These are phyloP conservation scores for Episyrphus balteatus DNA, from an alignment of 1,140 invertebrate species.

Conservation along the genomic window DNA sequence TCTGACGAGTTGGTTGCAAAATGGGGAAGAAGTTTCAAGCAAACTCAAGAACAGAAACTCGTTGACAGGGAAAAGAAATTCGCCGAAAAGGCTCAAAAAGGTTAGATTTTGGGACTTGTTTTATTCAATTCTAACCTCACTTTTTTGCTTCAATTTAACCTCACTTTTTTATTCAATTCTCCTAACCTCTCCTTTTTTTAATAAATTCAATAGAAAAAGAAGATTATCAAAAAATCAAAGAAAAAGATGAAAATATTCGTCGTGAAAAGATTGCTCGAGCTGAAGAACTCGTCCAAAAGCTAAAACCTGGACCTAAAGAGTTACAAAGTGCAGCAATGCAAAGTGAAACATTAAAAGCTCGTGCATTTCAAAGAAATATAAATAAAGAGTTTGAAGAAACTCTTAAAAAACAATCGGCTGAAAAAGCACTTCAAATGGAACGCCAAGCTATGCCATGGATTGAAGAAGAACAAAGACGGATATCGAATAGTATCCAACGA, in stretches of 20 bases:
- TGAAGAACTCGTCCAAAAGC: slow-evolving; percentile 21
- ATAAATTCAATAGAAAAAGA: not conserved
- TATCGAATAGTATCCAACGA: slow-evolving; percentile 11
- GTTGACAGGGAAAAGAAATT: too few species aligned
- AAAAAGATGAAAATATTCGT: slow-evolving; percentile 9
- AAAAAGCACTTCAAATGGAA: slow-evolving; percentile 15
- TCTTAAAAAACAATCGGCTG: slow-evolving; percentile 8
- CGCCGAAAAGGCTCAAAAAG: too few species aligned
- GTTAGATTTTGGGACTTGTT: too few species aligned
- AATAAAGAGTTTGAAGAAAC: slow-evolving; percentile 20
- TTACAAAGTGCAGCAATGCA: slow-evolving; percentile 22
- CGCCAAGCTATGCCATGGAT: slow-evolving; percentile 19
- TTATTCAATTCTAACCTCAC: too few species aligned
- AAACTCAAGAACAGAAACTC: too few species aligned
- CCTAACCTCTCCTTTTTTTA: too few species aligned
- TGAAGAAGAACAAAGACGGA: slow-evolving; percentile 17
- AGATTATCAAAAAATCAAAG: slow-evolving; percentile 7
- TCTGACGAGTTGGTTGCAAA: too few species aligned
- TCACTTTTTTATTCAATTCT: too few species aligned
- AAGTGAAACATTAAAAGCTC: slow-evolving; percentile 22
- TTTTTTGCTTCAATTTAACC: too few species aligned
- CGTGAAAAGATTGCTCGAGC: slow-evolving; percentile 18
- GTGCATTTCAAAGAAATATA: slow-evolving; percentile 22
- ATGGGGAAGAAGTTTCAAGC: too few species aligned
- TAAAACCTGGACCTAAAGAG: slow-evolving; percentile 25